Evolutionary conservation across 2,888 invertebrate species (phyloP), one percentile per base, ranked within the genome.

Genomic region (Limenitis camilla): DNA sequence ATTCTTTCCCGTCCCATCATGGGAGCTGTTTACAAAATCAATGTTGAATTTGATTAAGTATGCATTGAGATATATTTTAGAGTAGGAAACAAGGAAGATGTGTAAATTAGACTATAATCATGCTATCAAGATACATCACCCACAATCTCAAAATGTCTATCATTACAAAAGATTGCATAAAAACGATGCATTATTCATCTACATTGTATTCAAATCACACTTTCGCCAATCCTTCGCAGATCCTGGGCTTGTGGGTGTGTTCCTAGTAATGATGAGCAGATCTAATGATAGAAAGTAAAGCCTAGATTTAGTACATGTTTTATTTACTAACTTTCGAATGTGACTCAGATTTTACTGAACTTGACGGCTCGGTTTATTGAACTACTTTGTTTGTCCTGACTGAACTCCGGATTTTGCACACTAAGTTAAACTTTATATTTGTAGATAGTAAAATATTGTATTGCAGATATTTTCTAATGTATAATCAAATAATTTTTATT

Each of bases 201-300:
- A 59, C 76, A 87, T 87, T 87, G 86, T 87, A 87, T 87, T 85
- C 81, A 85, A 85, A 87, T 86, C 69, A 56, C 32, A 81, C 86
- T 87, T 86, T 86, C 86, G 84, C 86, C 84, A 80, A 84, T 82
- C 81, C 81, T 78, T 78, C 76, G 68, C 78, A 62, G 69, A 74
- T 59, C 68, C 77, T 65, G 74, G 73, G 65, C 50, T 56, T 44
- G 74, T 74, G 69, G 68, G 65, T 61, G 67, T 62, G 67, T 65
- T 67, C 29, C 46, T 52, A 38, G 41, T 65, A 11, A 36, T 49
- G 53, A 53, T 45, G 49, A 44, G 44, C 43, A 45, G 49, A 46
- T 47, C 45, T 54, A 46, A 39, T 39, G 53, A 46, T 58, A 55
- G 55, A 55, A 55, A 58, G 52, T 47, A 19, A 33, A 9, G 11